A percentile compares a stretch with the other conserved stretches of the same genome.
These are phyloP conservation scores for roundworm (Caenorhabditis elegans) DNA, from an alignment of 1,140 invertebrate species.

Conservation along the genomic window DNA sequence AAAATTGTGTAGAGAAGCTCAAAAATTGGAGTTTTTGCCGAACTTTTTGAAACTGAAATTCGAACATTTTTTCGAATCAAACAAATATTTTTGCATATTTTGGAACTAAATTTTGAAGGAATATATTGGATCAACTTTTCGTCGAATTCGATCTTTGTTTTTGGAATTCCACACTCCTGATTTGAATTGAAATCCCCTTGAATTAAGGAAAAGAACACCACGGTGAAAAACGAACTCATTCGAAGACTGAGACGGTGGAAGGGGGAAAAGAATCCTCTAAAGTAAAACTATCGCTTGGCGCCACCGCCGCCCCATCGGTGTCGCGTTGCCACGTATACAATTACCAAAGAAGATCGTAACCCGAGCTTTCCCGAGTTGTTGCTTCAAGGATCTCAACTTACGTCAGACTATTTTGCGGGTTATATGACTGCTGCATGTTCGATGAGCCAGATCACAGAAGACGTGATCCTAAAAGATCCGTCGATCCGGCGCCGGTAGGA, in stretches of 20 bases:
- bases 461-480: not conserved
- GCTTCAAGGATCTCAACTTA: constrained; percentile 7
- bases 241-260: not conserved
- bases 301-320: constrained; percentile 20
- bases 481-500: not conserved
- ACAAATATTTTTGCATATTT: too few relatives aligned
- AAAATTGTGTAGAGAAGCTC: too few relatives aligned
- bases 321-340: constrained; percentile 32
- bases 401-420: constrained; percentile 12
- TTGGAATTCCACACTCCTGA: too few relatives aligned
- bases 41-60: too few relatives aligned
- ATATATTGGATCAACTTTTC: too few relatives aligned
- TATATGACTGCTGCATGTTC: constrained; percentile 17
- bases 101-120: too few relatives aligned
- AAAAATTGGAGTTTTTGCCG: too few relatives aligned
- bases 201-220: too few relatives aligned
- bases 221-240: too few relatives aligned
- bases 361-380: constrained; percentile 22
- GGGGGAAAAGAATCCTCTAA: not conserved
- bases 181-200: too few relatives aligned
- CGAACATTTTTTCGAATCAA: too few relatives aligned
- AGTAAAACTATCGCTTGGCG: constrained; percentile 20
- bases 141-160: too few relatives aligned
- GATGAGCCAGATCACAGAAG: not conserved
- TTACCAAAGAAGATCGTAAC: constrained; percentile 33